Evolutionary conservation across 2,797 vertebrate species (phyloP).

Genomic region (Chelonia mydas): DNA sequence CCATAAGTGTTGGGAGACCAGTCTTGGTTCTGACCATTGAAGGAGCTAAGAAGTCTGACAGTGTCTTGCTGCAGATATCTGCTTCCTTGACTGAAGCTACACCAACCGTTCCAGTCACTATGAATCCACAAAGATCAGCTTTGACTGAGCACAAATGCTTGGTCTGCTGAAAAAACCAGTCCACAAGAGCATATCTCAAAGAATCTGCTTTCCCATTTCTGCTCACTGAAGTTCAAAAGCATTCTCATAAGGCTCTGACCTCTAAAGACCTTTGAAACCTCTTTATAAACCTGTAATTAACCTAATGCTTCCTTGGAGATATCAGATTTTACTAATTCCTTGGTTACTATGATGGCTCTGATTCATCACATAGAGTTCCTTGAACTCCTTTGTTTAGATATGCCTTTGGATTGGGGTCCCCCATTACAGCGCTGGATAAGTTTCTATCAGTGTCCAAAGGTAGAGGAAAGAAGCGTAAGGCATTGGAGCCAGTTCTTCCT

Average conservation of each 20-base stretch:
- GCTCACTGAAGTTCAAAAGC: accelerated
- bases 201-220: accelerated
- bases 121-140: not conserved
- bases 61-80: not conserved
- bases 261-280: not conserved
- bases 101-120: not conserved
- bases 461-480: not conserved
- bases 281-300: not conserved
- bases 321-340: not conserved
- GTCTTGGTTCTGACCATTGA: not conserved
- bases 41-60: not conserved
- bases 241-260: not conserved
- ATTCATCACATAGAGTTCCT: not conserved
- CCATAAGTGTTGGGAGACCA: not conserved
- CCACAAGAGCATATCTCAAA: not conserved
- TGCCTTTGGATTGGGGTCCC: not conserved
- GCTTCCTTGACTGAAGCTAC: not conserved
- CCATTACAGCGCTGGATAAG: not conserved
- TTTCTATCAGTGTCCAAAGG: not conserved
- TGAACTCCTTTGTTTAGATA: not conserved
- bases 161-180: accelerated
- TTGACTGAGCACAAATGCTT: not conserved
- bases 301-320: not conserved
- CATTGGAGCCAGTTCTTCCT: not conserved
- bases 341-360: not conserved